Evolutionary conservation across 2,113 vertebrate genomes (phyloP), one percentile per base, ranked within the genome.

Genomic region (Orthonyx spaldingii): DNA sequence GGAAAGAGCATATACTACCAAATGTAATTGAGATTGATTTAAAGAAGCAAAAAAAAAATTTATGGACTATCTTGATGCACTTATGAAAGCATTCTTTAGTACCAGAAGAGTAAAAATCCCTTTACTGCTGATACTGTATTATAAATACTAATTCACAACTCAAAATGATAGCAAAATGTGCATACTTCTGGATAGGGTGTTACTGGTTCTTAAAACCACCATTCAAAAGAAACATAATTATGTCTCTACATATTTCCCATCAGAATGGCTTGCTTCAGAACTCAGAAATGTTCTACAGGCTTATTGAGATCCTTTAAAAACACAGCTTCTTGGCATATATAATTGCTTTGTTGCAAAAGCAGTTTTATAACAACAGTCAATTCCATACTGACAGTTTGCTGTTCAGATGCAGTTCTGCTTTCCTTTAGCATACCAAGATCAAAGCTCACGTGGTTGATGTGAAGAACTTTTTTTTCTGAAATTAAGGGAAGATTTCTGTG

Each of bases 261-360:
- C 59, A 94, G 55, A 93, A 85, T 72, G 47, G 11, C 46, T 87
- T 84, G 46, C 27, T 78, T 46, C 64, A 96, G 78, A 92, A 93
- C 52, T 88, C 44, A 57, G 68, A 63, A 77, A 53, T 77, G 56
- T 74, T 76, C 83, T 87, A 63, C 50, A 94, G 47, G 49, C 46
- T 81, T 76, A 90, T 27, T 70, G 9, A 87, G 47, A 35, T 60
- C 41, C 90, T 94, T 83, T 78, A 35, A 57, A 92, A 95, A 75
- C 44, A 70, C 18, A 32, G n/a, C 20, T 57, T 94, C 88, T 92
- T 66, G n/a, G 42, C 75, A 71, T 68, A 88, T 57, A 76, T 57
- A 74, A 93, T 80, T 84, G 68, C 47, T 95, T 94, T 96, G 81
- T 95, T 92, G 77, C 86, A 96, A 91, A 89, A 95, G 57, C 79